Percentiles rank a stretch among this genome's conserved stretches.
Evolutionary conservation across 2,797 vertebrate species (phyloP).

Genomic region (Anolis apletophallus): DNA sequence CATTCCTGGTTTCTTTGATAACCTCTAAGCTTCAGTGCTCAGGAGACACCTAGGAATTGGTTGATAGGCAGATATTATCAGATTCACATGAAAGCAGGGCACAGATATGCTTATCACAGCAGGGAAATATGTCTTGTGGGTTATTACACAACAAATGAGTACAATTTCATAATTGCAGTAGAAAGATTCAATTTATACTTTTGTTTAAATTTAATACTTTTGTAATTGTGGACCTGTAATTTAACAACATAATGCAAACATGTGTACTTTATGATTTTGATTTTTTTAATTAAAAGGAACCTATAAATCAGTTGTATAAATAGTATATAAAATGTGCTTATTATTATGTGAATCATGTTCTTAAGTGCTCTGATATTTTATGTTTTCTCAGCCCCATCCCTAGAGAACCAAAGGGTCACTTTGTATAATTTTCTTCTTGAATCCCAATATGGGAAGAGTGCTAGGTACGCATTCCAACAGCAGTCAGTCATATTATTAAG

Average conservation of each 20-base stretch:
- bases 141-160: slow-evolving; percentile 8
- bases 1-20: slow-evolving; percentile 19
- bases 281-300: no score
- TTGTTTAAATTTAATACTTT: not conserved
- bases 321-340: no score
- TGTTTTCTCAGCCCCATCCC: no score
- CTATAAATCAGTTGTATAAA: no score
- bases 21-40: slow-evolving; percentile 30
- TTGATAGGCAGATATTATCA: slow-evolving; percentile 20
- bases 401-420: no score
- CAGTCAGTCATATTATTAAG: not conserved
- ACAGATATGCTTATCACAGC: not conserved
- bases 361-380: no score
- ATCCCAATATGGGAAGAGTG: not conserved
- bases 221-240: not conserved
- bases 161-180: not conserved
- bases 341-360: no score
- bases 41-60: slow-evolving; percentile 17
- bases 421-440: not conserved
- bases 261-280: no score
- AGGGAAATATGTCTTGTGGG: not conserved
- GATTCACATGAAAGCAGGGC: slow-evolving; percentile 10
- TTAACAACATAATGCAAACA: not conserved
- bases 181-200: not conserved
- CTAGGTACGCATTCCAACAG: not conserved